A percentile compares a stretch with the other conserved stretches of the same genome.
Conservation (phyloP, 2,888 invertebrate genomes). For the Meliscaeva auricollis region DNA sequence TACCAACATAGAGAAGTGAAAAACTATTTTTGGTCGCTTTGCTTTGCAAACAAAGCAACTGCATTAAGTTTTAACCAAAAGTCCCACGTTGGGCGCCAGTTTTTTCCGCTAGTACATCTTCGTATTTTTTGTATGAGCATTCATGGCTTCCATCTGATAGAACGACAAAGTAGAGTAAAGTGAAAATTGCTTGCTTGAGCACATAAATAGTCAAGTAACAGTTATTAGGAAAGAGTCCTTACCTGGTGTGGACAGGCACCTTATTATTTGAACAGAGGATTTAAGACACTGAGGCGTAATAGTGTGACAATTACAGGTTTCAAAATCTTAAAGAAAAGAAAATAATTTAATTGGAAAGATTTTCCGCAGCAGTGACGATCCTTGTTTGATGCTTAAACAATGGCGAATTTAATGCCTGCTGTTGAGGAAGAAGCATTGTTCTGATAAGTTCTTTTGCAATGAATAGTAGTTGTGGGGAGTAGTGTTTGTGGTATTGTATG, state of each 20-base stretch:
- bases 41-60: conserved; percentile 53
- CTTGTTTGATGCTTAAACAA: conserved; percentile 51
- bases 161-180: background rate
- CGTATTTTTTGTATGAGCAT: background rate
- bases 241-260: conserved; percentile 13
- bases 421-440: background rate
- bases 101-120: background rate
- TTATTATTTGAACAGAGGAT: conserved; percentile 50
- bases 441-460: background rate
- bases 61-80: conserved; percentile 40
- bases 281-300: conserved; percentile 26
- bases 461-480: background rate
- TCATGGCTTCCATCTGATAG: conserved; percentile 9
- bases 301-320: background rate
- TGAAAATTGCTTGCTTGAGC: conserved; percentile 34
- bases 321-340: background rate
- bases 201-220: conserved; percentile 55
- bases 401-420: background rate
- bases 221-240: conserved; percentile 50
- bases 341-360: conserved; percentile 10
- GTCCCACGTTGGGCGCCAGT: conserved; percentile 25
- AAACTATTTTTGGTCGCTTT: conserved; percentile 29
- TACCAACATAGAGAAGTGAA: conserved; percentile 15
- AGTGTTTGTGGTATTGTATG: background rate
- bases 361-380: conserved; percentile 52